Percentiles rank a stretch among this genome's conserved stretches.
phyloP scores from a whole-genome alignment of 2,888 invertebrate genomes.

The Patella ulyssiponensis region DNA sequence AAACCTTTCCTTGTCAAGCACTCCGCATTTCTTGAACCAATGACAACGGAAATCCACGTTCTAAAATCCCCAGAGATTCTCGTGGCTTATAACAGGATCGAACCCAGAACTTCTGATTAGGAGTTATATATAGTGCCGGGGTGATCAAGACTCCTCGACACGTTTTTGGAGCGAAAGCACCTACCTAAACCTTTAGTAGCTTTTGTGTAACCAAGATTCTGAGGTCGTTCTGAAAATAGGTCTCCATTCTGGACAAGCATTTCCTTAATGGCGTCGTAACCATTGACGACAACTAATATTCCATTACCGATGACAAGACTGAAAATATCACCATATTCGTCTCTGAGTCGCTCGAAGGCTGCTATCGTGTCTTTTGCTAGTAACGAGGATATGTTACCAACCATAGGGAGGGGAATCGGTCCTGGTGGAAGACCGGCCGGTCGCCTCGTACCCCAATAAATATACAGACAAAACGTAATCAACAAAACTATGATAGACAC shows the following conservation, averaged over 20 bases:
- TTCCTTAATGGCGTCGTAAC: slow-evolving; percentile 1
- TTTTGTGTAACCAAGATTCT: slow-evolving; percentile 1
- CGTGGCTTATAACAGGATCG: too few relatives aligned
- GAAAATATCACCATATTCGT: slow-evolving; percentile 14
- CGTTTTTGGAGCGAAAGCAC: neutral
- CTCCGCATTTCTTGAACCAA: too few relatives aligned
- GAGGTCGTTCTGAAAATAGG: slow-evolving; percentile 9
- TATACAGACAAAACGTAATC: neutral
- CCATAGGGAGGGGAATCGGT: neutral
- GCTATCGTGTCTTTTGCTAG: neutral
- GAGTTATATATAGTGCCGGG: too few relatives aligned
- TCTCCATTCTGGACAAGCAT: slow-evolving; percentile 20
- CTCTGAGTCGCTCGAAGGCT: neutral
- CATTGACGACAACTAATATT: slow-evolving; percentile 20
- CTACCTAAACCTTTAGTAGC: neutral
- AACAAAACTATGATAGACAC: neutral
- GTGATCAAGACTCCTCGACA: too few relatives aligned
- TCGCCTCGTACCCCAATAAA: neutral
- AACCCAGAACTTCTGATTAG: too few relatives aligned
- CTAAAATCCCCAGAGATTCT: too few relatives aligned
- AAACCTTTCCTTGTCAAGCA: too few relatives aligned
- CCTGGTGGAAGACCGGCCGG: neutral
- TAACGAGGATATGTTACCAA: neutral
- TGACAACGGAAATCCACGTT: too few relatives aligned
- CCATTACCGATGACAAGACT: slow-evolving; percentile 1